Evolutionary conservation across 2,888 invertebrate genomes (phyloP).

Genomic region (Argyresthia goedartella): DNA sequence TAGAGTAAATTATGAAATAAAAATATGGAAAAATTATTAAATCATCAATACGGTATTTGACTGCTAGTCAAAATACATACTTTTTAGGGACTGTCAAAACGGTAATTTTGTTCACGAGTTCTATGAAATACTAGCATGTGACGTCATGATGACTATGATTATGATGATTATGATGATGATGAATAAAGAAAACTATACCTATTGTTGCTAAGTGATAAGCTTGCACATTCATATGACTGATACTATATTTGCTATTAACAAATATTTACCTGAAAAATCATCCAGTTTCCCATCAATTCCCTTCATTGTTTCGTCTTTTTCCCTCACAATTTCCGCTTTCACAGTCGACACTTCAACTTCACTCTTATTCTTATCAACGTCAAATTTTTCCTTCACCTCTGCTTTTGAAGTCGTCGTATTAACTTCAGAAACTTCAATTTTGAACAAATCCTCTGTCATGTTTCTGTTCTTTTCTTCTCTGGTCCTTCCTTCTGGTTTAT

Average conservation of each 20-base stretch:
- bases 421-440: neutral
- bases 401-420: constrained; percentile 4
- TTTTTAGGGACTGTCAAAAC: too few species aligned
- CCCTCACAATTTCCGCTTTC: constrained; percentile 20
- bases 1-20: too few species aligned
- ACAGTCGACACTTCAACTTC: constrained; percentile 24
- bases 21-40: too few species aligned
- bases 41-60: too few species aligned
- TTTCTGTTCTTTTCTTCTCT: neutral
- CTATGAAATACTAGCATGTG: too few species aligned
- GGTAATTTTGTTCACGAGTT: too few species aligned
- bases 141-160: too few species aligned
- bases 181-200: too few species aligned
- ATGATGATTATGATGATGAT: too few species aligned
- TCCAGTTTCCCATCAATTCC: constrained; percentile 58
- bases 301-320: constrained; percentile 20
- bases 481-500: constrained; percentile 6
- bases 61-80: too few species aligned
- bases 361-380: constrained; percentile 3
- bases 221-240: too few species aligned
- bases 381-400: constrained; percentile 13
- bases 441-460: neutral
- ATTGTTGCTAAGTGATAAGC: too few species aligned
- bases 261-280: constrained; percentile 30
- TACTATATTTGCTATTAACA: neutral